Evolutionary conservation across 2,888 invertebrate species (phyloP).

Genomic region (Sycophila texana): DNA sequence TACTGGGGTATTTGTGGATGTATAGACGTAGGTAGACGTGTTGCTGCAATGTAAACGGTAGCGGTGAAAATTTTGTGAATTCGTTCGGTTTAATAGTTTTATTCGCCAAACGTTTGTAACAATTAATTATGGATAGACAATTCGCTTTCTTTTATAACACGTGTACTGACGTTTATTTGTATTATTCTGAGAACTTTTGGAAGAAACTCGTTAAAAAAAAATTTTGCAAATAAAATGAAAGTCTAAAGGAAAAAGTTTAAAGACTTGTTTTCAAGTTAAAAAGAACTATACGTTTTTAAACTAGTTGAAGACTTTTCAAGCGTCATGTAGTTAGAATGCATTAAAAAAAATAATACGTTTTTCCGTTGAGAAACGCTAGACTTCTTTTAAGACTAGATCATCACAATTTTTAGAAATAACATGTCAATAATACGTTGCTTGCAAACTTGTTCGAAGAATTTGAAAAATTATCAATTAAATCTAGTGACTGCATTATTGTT

Average conservation of each 20-base stretch:
- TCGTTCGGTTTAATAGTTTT: constrained; percentile 1
- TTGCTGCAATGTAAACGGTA: constrained; percentile 3
- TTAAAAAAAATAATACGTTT: constrained; percentile 1
- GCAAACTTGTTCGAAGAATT: neutral
- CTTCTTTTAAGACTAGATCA: constrained; percentile 13
- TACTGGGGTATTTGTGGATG: constrained; percentile 9
- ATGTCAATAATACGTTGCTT: constrained; percentile 26
- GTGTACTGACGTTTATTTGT: constrained; percentile 1
- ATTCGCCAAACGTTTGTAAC: constrained; percentile 12
- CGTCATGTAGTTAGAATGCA: constrained; percentile 13
- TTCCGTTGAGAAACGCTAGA: constrained; percentile 33
- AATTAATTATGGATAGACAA: constrained; percentile 5
- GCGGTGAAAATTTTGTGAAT: neutral
- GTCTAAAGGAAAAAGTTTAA: constrained; percentile 5
- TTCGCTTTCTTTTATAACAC: neutral
- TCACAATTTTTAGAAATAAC: constrained; percentile 7
- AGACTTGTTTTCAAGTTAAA: constrained; percentile 13
- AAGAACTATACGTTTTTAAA: constrained; percentile 25
- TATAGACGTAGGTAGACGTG: constrained; percentile 16
- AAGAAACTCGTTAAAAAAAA: constrained; percentile 3
- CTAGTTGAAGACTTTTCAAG: neutral
- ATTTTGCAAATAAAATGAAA: constrained; percentile 12
- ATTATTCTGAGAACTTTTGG: neutral
- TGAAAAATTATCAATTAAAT: constrained; percentile 13
- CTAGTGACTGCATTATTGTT: constrained; percentile 20